Conservation (phyloP, 2,888 invertebrate species). For the Cabera pusaria region DNA sequence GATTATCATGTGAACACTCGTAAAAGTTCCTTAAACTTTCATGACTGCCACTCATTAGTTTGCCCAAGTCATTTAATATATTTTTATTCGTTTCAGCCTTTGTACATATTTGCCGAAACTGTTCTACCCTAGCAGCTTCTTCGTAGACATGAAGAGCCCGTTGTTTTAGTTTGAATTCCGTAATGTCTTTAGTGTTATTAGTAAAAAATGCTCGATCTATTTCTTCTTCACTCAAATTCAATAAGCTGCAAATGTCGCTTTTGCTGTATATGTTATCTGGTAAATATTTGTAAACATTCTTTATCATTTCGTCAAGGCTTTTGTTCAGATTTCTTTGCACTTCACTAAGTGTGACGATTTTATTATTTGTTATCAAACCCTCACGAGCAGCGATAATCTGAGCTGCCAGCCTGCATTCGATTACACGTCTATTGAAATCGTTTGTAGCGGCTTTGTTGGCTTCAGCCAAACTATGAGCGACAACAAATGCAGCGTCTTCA, state of each 20-base stretch:
- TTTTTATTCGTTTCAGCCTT: conserved; percentile 45
- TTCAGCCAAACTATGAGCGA: conserved; percentile 94
- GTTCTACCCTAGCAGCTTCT: conserved; percentile 93
- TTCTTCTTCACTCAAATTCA: conserved; percentile 84
- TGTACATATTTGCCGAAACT: conserved; percentile 87
- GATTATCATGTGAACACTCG: conserved; percentile 95
- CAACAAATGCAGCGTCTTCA: conserved; percentile 92
- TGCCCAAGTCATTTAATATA: conserved; percentile 85
- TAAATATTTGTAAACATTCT: conserved; percentile 85
- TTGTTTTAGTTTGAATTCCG: conserved; percentile 90
- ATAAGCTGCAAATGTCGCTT: conserved; percentile 85
- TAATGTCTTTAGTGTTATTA: conserved; percentile 85
- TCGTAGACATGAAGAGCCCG: conserved; percentile 95
- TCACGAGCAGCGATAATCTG: conserved; percentile 83
- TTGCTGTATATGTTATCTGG: conserved; percentile 87
- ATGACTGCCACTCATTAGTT: conserved; percentile 95
- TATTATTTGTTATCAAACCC: conserved; percentile 84
- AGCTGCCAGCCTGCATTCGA: conserved; percentile 96
- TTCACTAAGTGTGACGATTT: conserved; percentile 87
- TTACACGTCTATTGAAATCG: conserved; percentile 96
- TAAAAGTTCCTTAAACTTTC: conserved; percentile 92
- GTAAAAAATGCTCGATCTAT: conserved; percentile 78
- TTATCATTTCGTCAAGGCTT: conserved; percentile 87
- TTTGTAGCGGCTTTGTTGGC: conserved; percentile 97
- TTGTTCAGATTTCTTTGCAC: conserved; percentile 87